Evolutionary conservation across 1,140 invertebrate genomes (phyloP).

Genomic region (Lysiphlebus fabarum): DNA sequence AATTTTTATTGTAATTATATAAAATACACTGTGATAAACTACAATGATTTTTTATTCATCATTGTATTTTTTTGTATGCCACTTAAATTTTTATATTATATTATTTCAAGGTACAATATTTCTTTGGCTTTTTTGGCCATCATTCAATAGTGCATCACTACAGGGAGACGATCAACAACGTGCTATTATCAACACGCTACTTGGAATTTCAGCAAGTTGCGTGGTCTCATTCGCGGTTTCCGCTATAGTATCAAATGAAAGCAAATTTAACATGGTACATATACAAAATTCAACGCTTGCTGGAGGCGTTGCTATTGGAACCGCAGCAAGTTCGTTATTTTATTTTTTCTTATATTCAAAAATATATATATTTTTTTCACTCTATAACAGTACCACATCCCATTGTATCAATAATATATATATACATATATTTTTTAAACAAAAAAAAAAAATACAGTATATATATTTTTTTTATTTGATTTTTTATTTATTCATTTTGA

Average conservation of each 20-base stretch:
- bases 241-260: conserved; percentile 69
- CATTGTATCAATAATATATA: background rate
- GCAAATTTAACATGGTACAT: conserved; percentile 88
- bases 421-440: background rate
- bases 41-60: too few species aligned
- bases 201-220: conserved; percentile 79
- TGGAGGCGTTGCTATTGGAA: conserved; percentile 67
- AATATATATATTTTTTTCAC: too few species aligned
- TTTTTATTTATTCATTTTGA: conserved; percentile 15
- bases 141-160: conserved; percentile 84
- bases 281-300: conserved; percentile 88
- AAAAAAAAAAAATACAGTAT: too few species aligned
- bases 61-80: background rate
- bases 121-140: conserved; percentile 95
- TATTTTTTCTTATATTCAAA: background rate
- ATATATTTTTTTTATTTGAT: conserved; percentile 3
- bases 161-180: conserved; percentile 74
- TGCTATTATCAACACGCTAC: conserved; percentile 90
- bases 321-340: conserved; percentile 45
- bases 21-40: too few species aligned
- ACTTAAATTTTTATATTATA: background rate
- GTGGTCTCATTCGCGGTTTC: conserved; percentile 82
- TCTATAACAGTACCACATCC: background rate
- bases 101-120: conserved; percentile 76
- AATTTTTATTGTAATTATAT: too few species aligned